Evolutionary conservation across 2,888 invertebrate species (phyloP), one percentile per base, ranked within the genome.

Genomic region (Dorcus parallelipipedus): DNA sequence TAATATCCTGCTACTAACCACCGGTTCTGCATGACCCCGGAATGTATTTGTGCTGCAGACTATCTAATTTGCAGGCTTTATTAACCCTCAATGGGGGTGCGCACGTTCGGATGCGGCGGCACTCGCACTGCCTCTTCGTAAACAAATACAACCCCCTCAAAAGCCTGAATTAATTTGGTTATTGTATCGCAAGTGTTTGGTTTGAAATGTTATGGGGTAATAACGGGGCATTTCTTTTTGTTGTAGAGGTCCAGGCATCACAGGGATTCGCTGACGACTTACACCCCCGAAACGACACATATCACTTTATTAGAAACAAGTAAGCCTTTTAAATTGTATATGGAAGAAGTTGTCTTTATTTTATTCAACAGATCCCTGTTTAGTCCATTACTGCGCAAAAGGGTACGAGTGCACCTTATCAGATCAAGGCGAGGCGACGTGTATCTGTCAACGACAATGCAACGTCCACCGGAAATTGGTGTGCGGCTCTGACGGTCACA

Each of bases 401-500:
- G 85, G 86, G 10, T 81, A 85, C 56, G 86, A 87, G 73, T 89
- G 89, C 72, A 78, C 80, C 39, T 74, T 83, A 56, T 77, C 76
- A 38, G 71, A 78, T 42, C 71, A 78, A 41, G 81, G 79, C 45
- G 79, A 79, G 52, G 79, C 82, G 10, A 76, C 81, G 53, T 89
- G 89, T 74, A 80, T 85, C 50, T 89, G 89, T 76, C 81, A 82
- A 62, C 78, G 79, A 60, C 79, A 80, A 64, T 86, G 86, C 74
- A 78, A 80, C 61, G 72, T 79, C 58, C 81, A 83, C 64, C 80
- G 81, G 68, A 81, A 84, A 73, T 78, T 83, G 41, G 85, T 87
- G 52, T 88, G 88, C 69, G 87, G 86, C 56, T 84, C 85, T 38
- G 85, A 88, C 71, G 86, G 86, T n/a, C 81, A 81, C 67, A 80